Base-by-base conservation (phyloP, 2,888 invertebrate genomes). In the Spodoptera picta region DNA sequence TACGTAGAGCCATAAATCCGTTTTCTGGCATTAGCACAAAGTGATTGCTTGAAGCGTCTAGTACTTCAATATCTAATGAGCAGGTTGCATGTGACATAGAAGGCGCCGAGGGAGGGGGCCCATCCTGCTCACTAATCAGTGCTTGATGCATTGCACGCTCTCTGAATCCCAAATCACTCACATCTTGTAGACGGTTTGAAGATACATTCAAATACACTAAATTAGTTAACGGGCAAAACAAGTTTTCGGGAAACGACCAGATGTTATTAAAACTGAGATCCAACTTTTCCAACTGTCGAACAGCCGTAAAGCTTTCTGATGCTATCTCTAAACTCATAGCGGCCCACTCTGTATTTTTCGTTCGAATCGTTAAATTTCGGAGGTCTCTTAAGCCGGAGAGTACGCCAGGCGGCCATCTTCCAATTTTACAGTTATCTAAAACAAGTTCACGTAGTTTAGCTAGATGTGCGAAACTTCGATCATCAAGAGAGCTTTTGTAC, bases 261-360 rank as follows among this genome's bases (percentile, higher is more conserved):
- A 98, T 97, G 89, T 98, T 98, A 90, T 98, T 98, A 85, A 96
- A 96, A 86, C 98, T 98, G 75, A 98, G 94, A 88, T 98, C 98
- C 73, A 98, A 95, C 79, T 97, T 95, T 90, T 98, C 98, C 80
- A 98, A 95, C 87, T 98, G 97, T 69, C 96, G 95, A 64, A 97
- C 96, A 65, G 96, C 96, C 65, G 96, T 95, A 90, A 98, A 98
- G 82, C 97, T 97, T 75, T 97, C 97, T 44, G 96, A 95, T 81
- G 97, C 97, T 83, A 98, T 96, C 90, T 98, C 97, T 86, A 98
- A 95, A 83, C 97, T 97, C 94, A 98, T 96, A 55, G 97, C 97
- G 14, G 97, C 97, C 97, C 97, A 98, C 83, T 97, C 96, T 53
- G 97, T 97, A 89, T 98, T 98, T 91, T 97, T 96, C 50, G 98